Base-by-base conservation (phyloP, 2,113 vertebrate species). In the Origma solitaria region DNA sequence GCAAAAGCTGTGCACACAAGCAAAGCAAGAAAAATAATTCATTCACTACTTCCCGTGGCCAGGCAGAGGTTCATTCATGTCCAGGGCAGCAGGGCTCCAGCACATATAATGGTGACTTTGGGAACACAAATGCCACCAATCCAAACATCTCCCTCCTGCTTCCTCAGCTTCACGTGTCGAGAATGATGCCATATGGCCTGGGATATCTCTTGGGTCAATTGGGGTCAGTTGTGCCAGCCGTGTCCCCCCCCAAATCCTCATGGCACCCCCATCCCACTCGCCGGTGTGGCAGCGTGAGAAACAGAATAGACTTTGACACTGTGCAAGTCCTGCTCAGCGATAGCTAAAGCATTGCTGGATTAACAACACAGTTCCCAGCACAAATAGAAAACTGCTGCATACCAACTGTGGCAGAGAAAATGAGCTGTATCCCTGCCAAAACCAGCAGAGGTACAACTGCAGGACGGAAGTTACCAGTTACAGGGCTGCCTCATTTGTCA, bases 241-340 rank as follows among this genome's bases (percentile, higher is more conserved):
- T 61, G 15, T n/a, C 28, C 13, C 28, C 13, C 31, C n/a, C n/a
- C 45, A 73, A 0, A 12, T 11, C 24, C 15, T 54, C 4, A 9
- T 64, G 27, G 27, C 4, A 28, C 10, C 10, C 38, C 31, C 0
- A 0, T 30, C 38, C 31, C 25, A 42, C n/a, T 10, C 13, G 19
- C 22, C 66, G n/a, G 22, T 33, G 38, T 11, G 30, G 27, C 53
- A 47, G 11, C 2, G 22, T 42, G 53, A 60, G 53, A 23, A 28
- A 35, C 22, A 66, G 53, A 60, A 28, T 42, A 68, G 38, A 35
- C 60, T 15, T 47, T 14, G 22, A 24, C 0, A 1, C 45, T 54
- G 22, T 14, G 22, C 47, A 54, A 49, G 13, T 0, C 0, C 60
- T 73, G 38, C 45, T 73, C 66, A 60, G 45, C 58, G 38, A 47